A percentile compares a stretch with the other conserved stretches of the same genome.
phyloP scores from a whole-genome alignment of 2,113 vertebrate species.

The Scopus umbretta region DNA sequence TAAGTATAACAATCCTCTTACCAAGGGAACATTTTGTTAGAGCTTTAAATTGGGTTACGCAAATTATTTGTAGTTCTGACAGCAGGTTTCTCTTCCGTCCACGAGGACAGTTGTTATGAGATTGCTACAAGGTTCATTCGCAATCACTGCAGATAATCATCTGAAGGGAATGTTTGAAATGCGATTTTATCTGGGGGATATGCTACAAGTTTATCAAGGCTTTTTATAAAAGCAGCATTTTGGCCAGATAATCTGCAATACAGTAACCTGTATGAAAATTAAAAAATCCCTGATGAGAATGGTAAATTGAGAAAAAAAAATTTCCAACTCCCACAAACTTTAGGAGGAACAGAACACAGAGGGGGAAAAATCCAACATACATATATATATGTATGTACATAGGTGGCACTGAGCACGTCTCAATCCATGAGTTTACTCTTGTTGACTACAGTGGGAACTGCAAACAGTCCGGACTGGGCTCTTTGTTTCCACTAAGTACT shows the following conservation, averaged over 20 bases:
- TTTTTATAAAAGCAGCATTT: background rate
- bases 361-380: background rate
- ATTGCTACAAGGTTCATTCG: constrained; percentile 23
- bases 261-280: background rate
- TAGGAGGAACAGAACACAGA: background rate
- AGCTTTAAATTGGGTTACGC: constrained; percentile 64
- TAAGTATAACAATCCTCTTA: constrained; percentile 70
- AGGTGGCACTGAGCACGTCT: background rate
- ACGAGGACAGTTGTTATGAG: constrained; percentile 29
- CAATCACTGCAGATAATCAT: constrained; percentile 32
- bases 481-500: background rate
- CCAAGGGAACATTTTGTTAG: constrained; percentile 67
- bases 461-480: background rate
- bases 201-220: background rate
- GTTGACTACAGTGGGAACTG: background rate
- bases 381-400: background rate
- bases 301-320: background rate
- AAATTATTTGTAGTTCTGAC: constrained; percentile 62
- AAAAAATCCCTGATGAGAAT: background rate
- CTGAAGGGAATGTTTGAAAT: background rate
- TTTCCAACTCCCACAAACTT: background rate
- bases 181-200: background rate
- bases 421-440: background rate
- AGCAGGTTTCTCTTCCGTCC: constrained; percentile 47
- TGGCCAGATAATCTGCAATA: background rate